phyloP scores from a whole-genome alignment of 2,113 vertebrate genomes.

The Plestiodon gilberti region DNA sequence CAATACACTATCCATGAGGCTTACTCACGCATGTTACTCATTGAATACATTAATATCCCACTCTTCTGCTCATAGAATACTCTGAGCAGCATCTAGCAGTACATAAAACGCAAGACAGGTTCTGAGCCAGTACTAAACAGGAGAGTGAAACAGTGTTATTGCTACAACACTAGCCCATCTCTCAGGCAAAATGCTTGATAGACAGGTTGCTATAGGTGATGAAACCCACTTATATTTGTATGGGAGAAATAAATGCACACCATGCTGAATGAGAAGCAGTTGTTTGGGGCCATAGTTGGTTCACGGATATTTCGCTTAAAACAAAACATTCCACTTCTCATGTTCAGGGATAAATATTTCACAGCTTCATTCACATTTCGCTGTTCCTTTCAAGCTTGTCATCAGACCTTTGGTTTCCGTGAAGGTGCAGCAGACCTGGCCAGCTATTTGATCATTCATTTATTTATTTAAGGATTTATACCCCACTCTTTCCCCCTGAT shows the following conservation, averaged over 20 bases:
- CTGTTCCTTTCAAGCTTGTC: neutral
- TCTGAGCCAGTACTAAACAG: neutral
- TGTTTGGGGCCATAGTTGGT: conserved; percentile 11
- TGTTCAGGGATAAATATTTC: neutral
- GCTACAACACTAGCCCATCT: neutral
- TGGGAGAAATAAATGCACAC: neutral
- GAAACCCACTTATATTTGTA: neutral
- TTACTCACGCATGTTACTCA: too few species aligned
- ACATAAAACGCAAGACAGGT: neutral
- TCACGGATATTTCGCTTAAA: neutral
- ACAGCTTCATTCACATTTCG: neutral
- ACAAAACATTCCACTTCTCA: neutral
- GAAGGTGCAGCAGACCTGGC: neutral
- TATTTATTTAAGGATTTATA: too few species aligned
- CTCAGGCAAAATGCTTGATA: neutral
- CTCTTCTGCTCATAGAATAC: too few species aligned
- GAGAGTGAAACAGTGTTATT: neutral
- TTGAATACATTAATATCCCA: too few species aligned
- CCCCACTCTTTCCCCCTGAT: too few species aligned
- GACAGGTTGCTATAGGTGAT: neutral
- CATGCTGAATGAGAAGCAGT: neutral
- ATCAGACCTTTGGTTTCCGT: neutral
- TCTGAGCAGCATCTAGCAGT: too few species aligned
- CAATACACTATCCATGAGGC: too few species aligned
- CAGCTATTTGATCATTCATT: neutral